Conservation (phyloP, 2,113 vertebrate species). For the Percopsis transmontana region DNA sequence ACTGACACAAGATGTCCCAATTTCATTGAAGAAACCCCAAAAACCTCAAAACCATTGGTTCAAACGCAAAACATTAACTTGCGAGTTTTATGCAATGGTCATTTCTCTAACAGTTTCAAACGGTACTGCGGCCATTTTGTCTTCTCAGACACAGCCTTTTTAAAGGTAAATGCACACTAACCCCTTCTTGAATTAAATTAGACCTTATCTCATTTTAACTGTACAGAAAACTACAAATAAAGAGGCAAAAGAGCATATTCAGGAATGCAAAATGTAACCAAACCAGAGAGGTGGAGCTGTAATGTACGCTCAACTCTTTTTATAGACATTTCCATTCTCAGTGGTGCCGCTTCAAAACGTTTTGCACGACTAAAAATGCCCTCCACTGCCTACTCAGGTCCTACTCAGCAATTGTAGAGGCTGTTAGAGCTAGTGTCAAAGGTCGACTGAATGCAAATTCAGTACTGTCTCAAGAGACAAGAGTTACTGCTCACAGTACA, state of each 20-base stretch:
- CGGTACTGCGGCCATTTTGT: conserved; percentile 61
- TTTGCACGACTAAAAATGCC: conserved; percentile 18
- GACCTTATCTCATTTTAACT: conserved; percentile 66
- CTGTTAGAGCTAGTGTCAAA: conserved; percentile 35
- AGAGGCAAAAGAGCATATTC: conserved; percentile 49
- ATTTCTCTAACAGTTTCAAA: conserved; percentile 70
- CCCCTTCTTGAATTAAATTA: conserved; percentile 52
- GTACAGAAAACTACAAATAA: conserved; percentile 53
- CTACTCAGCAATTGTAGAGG: conserved; percentile 48
- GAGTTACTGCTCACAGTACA: conserved; percentile 66
- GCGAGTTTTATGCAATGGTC: conserved; percentile 52
- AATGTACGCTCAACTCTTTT: conserved; percentile 36
- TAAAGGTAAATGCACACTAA: conserved; percentile 73
- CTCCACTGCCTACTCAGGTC: conserved; percentile 3
- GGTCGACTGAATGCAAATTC: conserved; percentile 28
- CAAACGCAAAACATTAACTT: conserved; percentile 35
- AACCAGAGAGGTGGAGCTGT: conserved; percentile 42
- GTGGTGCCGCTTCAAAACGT: conserved; percentile 11
- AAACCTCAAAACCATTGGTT: conserved; percentile 17
- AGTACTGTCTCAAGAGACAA: conserved; percentile 43
- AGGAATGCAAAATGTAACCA: conserved; percentile 46
- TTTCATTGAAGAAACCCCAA: conserved; percentile 32
- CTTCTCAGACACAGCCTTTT: conserved; percentile 57
- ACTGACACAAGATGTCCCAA: conserved; percentile 22
- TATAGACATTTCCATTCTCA: conserved; percentile 61